Percentiles rank a stretch among this genome's conserved stretches.
Conservation (phyloP, 2,888 invertebrate species). For the Nezara viridula region DNA sequence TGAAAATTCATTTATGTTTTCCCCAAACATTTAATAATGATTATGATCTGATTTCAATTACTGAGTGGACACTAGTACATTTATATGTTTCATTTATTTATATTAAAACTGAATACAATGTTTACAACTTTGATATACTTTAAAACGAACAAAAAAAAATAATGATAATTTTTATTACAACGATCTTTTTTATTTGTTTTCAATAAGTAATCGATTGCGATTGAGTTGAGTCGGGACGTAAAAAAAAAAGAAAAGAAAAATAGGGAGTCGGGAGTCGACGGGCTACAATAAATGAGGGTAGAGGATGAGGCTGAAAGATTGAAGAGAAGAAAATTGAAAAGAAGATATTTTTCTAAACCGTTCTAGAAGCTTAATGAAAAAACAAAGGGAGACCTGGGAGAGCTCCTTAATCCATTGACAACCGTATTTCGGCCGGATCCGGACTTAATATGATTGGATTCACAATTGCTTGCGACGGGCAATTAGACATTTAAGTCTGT, state of each 20-base stretch:
- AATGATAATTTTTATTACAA: too few species aligned
- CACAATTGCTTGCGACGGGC: background rate
- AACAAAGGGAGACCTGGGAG: background rate
- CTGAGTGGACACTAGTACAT: too few species aligned
- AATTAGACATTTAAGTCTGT: background rate
- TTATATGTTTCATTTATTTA: too few species aligned
- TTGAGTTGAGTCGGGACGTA: background rate
- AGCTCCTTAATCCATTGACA: background rate
- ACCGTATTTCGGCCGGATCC: background rate
- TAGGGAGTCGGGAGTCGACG: background rate
- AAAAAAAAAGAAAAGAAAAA: background rate
- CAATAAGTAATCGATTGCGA: too few species aligned
- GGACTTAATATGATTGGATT: background rate
- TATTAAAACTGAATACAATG: too few species aligned
- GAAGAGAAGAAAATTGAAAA: background rate
- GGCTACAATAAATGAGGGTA: background rate
- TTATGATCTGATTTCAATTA: too few species aligned
- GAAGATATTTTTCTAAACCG: slow-evolving; percentile 18
- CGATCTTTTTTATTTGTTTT: too few species aligned
- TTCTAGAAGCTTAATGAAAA: slow-evolving; percentile 3
- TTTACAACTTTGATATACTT: too few species aligned
- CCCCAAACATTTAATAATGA: too few species aligned
- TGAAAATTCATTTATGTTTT: too few species aligned
- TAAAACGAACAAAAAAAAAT: too few species aligned
- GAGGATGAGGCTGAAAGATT: background rate